These are phyloP conservation scores for Pterocles gutturalis DNA, from an alignment of 2,113 vertebrate genomes.

Conservation along the genomic window DNA sequence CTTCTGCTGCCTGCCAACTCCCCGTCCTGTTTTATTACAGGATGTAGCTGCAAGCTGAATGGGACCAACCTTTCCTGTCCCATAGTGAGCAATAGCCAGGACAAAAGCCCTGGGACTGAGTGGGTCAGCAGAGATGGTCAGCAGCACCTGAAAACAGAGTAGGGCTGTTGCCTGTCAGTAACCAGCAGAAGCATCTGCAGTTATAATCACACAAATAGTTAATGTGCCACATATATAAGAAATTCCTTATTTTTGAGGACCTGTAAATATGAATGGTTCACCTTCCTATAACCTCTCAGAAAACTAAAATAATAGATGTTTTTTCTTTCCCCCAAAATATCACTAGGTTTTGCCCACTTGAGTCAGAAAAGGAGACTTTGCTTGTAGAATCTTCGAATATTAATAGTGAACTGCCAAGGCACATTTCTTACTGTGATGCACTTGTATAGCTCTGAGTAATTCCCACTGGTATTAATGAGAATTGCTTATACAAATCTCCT, in stretches of 20 bases:
- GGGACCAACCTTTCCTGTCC: neutral
- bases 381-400: conserved; percentile 27
- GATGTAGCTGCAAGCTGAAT: neutral
- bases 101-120: neutral
- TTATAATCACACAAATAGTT: neutral
- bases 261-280: neutral
- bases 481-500: conserved; percentile 28
- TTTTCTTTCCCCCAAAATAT: neutral
- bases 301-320: neutral
- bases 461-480: conserved; percentile 46
- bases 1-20: neutral
- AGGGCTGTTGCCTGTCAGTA: neutral
- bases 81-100: neutral
- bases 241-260: neutral
- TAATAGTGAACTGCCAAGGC: conserved; percentile 44
- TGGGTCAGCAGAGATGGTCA: neutral
- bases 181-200: neutral
- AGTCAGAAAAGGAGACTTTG: neutral
- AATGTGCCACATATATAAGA: neutral
- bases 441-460: conserved; percentile 30
- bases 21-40: neutral
- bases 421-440: conserved; percentile 42
- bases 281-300: neutral
- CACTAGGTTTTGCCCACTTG: neutral
- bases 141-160: neutral